Evolutionary conservation across 2,113 vertebrate genomes (phyloP).

Genomic region (Elephantulus edwardii): DNA sequence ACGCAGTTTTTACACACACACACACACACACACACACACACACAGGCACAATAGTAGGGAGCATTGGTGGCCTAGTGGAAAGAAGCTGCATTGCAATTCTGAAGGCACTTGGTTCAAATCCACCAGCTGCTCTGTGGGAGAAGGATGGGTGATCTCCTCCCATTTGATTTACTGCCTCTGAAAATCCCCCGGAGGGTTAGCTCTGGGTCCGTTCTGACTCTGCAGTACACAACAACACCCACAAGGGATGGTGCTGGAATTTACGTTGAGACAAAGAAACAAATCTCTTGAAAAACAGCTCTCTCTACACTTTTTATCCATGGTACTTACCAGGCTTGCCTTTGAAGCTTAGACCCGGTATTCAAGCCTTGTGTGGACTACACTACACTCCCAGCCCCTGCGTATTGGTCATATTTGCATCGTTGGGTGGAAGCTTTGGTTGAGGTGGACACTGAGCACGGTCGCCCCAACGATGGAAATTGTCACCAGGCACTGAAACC

Average conservation of each 20-base stretch:
- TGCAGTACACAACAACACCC: background rate
- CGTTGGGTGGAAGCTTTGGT: slow-evolving; percentile 16
- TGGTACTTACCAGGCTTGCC: background rate
- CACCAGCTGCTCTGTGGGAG: too few species aligned
- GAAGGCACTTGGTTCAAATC: too few species aligned
- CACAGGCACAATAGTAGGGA: too few species aligned
- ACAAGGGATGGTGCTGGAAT: too few species aligned
- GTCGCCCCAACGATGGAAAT: background rate
- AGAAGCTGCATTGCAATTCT: too few species aligned
- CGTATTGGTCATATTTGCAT: background rate
- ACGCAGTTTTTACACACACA: background rate
- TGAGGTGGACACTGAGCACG: background rate
- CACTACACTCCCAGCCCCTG: background rate
- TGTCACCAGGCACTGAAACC: slow-evolving; percentile 14
- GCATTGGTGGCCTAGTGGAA: too few species aligned
- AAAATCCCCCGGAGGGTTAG: too few species aligned
- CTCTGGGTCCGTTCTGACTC: too few species aligned
- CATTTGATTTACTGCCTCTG: too few species aligned
- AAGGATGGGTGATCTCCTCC: too few species aligned
- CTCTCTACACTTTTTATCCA: slow-evolving; percentile 33
- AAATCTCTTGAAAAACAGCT: slow-evolving; percentile 6
- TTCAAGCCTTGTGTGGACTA: too few species aligned
- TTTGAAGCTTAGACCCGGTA: slow-evolving; percentile 3
- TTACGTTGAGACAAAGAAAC: slow-evolving; percentile 36
- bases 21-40: too few species aligned